Evolutionary conservation across 2,113 vertebrate species (phyloP).

Genomic region (Percina caprodes): DNA sequence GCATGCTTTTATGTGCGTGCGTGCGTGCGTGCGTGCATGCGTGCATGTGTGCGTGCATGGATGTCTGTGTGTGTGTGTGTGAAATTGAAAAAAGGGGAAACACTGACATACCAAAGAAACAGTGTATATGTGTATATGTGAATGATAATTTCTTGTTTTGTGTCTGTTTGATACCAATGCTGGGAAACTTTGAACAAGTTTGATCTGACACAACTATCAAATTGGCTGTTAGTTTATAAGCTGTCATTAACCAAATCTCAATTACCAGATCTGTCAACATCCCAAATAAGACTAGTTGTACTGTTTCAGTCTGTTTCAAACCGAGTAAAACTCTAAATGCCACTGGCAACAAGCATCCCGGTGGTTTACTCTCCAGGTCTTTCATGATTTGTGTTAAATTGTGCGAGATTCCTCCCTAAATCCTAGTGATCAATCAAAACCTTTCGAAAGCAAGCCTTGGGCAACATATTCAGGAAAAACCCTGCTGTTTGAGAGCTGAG

Average conservation of each 20-base stretch:
- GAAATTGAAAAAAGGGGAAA: constrained; percentile 23
- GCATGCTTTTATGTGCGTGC: constrained; percentile 23
- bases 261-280: constrained; percentile 51
- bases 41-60: constrained; percentile 7
- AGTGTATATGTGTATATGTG: neutral
- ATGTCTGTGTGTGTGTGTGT: constrained; percentile 11
- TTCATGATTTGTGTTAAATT: constrained; percentile 74
- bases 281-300: neutral
- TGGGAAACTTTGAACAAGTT: neutral
- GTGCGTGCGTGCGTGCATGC: neutral
- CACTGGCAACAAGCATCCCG: constrained; percentile 46
- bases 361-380: constrained; percentile 54
- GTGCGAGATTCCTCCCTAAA: constrained; percentile 75
- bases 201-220: neutral
- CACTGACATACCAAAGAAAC: constrained; percentile 4
- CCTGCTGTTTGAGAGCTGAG: constrained; percentile 38
- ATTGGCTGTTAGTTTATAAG: constrained; percentile 22
- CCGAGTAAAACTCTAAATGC: constrained; percentile 47
- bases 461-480: constrained; percentile 71
- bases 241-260: constrained; percentile 42
- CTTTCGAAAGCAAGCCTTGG: constrained; percentile 71
- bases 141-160: constrained; percentile 2
- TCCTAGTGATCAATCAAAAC: constrained; percentile 76
- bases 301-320: constrained; percentile 30
- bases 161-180: neutral